Evolutionary conservation across 2,888 invertebrate genomes (phyloP), one percentile per base, ranked within the genome.

Genomic region (Tetanocera ferruginea): DNA sequence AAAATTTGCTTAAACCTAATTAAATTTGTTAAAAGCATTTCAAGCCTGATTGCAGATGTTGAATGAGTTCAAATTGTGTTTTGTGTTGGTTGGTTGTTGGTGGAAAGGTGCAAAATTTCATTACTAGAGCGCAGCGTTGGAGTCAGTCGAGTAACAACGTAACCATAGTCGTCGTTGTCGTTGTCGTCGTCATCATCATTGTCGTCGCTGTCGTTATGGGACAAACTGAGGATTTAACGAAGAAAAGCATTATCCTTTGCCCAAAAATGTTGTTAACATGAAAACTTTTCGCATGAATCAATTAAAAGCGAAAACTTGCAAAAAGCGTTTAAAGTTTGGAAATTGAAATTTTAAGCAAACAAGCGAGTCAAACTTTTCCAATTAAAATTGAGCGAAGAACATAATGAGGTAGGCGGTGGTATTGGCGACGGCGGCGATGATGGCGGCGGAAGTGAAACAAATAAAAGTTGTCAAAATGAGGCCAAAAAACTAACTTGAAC

Each of bases 281-380:
- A 51, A 69, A 69, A 69, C 25, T 69, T 69, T 51, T 19, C 69
- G 51, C 49, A 69, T 69, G 69, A 69, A 69, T 69, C 69, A 69
- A 69, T 69, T 69, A 69, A 69, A 28, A 25, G 69, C 25, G 69
- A 28, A 69, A 69, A 69, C 69, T 69, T 69, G 64, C 64, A n/a
- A 64, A 43, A 69, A 69, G 69, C 51, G 51, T 69, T 69, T 69
- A 49, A 69, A 69, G 49, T 69, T 69, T 51, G 69, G 51, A 69
- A 69, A 69, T 69, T 69, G 69, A 69, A 69, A 51, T 51, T 69
- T 69, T 69, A 69, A 69, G 69, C 51, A 69, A 69, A 69, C 67
- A 67, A 67, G 57, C 25, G 31, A 31, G n/a, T 31, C 25, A 69
- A 69, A 69, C 69, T 69, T 69, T 69, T 69, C 69, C 69, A 69